Base-by-base conservation (phyloP, 1,140 invertebrate genomes). In the Drosophila parvula region DNA sequence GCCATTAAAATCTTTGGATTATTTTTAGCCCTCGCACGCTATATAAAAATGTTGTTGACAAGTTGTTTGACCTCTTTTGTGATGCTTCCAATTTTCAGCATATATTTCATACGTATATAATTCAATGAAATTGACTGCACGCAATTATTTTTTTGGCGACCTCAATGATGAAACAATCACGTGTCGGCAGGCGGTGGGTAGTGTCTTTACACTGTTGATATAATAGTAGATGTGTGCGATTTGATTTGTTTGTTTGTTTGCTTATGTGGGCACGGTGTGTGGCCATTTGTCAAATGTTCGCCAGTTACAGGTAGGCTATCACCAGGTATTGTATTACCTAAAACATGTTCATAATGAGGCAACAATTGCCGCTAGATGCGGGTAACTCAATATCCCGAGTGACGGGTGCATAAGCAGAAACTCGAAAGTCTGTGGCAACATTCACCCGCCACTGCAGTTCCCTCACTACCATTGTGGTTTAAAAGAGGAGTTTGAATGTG, bases 81-180 rank as follows among this genome's bases (percentile, higher is more conserved):
- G 27, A 47, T 9, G 30, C 27, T 36, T 45, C 36, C 34, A 70
- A 16, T 47, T 70, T 34, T 28, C 5, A 16, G 50, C 16, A 32
- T 22, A 30, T 22, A 36, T 53, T 36, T 34, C 22, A 56, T 27
- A 27, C 12, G 16, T 50, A 27, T 38, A 45, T 77, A 77, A 68
- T 77, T 76, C 73, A 77, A 68, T 68, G 48, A 60, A 68, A 77
- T 68, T 67, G 38, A 28, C 47, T 27, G 50, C 71, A 75, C 58
- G 50, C 40, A 85, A 77, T 84, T 68, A 59, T 69, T 75, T 70
- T 53, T 55, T 53, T 68, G 50, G 44, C 74, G 56, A 56, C 56
- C 74, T 43, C 41, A 78, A 71, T 71, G 58, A 68, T 74, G 67
- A 77, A 84, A 61, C 50, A 48, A 77, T 77, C 73, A 75, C 71